Evolutionary conservation across 2,113 vertebrate genomes (phyloP).

Genomic region (Anhinga anhinga): DNA sequence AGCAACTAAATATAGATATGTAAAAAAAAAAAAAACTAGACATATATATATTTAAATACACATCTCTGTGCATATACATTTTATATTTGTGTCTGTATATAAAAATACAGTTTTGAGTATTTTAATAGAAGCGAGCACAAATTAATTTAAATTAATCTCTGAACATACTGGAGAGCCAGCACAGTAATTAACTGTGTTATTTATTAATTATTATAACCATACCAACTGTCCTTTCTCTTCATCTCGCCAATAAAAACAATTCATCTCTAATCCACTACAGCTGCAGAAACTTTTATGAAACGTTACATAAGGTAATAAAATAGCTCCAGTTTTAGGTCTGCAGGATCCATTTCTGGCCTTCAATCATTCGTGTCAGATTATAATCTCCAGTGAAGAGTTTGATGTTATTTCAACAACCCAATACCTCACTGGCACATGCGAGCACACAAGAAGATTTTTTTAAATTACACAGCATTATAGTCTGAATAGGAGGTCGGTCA

Average conservation of each 20-base stretch:
- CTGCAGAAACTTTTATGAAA: constrained; percentile 33
- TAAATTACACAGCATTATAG: not conserved
- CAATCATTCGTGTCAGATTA: constrained; percentile 4
- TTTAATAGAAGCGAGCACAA: not conserved
- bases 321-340: not conserved
- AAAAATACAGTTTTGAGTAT: not conserved
- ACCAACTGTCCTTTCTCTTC: constrained; percentile 39
- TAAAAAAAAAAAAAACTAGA: not conserved
- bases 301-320: constrained; percentile 9
- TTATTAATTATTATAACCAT: constrained; percentile 57
- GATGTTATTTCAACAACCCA: constrained; percentile 20
- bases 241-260: constrained; percentile 39
- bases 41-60: not conserved
- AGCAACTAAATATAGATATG: not conserved
- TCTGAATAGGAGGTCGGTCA: not conserved
- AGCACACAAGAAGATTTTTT: not conserved
- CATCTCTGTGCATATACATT: not conserved
- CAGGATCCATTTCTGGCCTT: constrained; percentile 5
- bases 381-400: not conserved
- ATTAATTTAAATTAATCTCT: constrained; percentile 53
- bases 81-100: not conserved
- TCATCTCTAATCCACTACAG: constrained; percentile 28
- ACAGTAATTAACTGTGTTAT: constrained; percentile 56
- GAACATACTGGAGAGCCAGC: constrained; percentile 6
- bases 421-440: not conserved